A percentile compares a stretch with the other conserved stretches of the same genome.
These are phyloP conservation scores for Sylvia borin DNA, from an alignment of 2,797 vertebrate species.

Conservation along the genomic window DNA sequence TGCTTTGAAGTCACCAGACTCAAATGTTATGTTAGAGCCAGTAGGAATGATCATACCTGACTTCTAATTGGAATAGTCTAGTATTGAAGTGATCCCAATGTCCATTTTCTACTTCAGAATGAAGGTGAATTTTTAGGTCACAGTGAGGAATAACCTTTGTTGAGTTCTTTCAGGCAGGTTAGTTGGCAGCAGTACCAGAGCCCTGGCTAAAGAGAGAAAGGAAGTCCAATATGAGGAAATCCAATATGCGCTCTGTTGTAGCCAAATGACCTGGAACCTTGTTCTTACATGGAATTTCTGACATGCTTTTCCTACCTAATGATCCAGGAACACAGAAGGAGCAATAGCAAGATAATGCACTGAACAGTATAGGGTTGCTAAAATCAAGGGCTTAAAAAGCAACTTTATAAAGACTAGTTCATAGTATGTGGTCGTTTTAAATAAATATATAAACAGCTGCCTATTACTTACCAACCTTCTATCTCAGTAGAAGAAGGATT, in stretches of 20 bases:
- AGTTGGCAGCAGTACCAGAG: not conserved
- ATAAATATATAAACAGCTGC: not conserved
- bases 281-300: not conserved
- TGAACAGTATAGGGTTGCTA: not conserved
- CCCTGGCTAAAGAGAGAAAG: not conserved
- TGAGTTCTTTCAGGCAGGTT: not conserved
- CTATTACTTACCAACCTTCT: not conserved
- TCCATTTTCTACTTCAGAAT: not conserved
- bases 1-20: not conserved
- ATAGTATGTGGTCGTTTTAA: not conserved
- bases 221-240: not conserved
- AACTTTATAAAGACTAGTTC: not conserved
- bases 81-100: not conserved
- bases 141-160: not conserved
- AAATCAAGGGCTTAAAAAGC: not conserved
- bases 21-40: not conserved
- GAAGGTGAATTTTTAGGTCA: not conserved
- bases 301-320: not conserved
- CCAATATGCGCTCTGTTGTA: rapidly evolving
- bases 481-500: not conserved
- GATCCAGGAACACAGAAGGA: not conserved
- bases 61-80: not conserved
- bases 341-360: not conserved
- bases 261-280: not conserved
- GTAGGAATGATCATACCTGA: not conserved